Conservation (phyloP, 2,888 invertebrate genomes). For the Podabrus alpinus region DNA sequence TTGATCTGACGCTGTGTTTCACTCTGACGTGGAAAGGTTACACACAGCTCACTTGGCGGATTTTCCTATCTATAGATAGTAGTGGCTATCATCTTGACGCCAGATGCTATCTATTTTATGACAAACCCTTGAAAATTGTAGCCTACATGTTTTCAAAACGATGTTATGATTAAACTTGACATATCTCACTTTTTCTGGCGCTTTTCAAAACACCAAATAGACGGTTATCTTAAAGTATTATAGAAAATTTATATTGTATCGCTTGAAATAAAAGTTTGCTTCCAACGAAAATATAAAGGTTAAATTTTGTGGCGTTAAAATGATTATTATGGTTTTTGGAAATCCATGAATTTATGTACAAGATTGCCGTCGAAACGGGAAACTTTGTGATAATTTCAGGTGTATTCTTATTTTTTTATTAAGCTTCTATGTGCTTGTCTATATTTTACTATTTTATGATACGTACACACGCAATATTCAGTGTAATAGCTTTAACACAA, state of each 20-base stretch:
- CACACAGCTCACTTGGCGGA: slow-evolving; percentile 39
- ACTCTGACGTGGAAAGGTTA: slow-evolving; percentile 43
- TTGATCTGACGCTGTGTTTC: slow-evolving; percentile 41
- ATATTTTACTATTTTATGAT: not conserved
- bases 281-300: not conserved
- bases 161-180: not conserved
- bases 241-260: not conserved
- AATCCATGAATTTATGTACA: not conserved
- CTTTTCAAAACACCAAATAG: slow-evolving; percentile 1
- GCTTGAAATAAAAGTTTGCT: not conserved
- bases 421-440: not conserved
- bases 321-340: not conserved
- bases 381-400: not conserved
- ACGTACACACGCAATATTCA: not conserved
- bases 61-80: slow-evolving; percentile 32
- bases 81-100: slow-evolving; percentile 15
- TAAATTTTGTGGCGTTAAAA: not conserved
- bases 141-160: slow-evolving; percentile 2
- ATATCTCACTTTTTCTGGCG: not conserved
- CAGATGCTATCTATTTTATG: slow-evolving; percentile 14
- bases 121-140: slow-evolving; percentile 5
- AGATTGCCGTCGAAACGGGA: not conserved
- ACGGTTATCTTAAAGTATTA: not conserved
- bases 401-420: not conserved
- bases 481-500: not conserved